These are phyloP conservation scores for Metacarcinus magister DNA, from an alignment of 2,888 invertebrate genomes.

Conservation along the genomic window DNA sequence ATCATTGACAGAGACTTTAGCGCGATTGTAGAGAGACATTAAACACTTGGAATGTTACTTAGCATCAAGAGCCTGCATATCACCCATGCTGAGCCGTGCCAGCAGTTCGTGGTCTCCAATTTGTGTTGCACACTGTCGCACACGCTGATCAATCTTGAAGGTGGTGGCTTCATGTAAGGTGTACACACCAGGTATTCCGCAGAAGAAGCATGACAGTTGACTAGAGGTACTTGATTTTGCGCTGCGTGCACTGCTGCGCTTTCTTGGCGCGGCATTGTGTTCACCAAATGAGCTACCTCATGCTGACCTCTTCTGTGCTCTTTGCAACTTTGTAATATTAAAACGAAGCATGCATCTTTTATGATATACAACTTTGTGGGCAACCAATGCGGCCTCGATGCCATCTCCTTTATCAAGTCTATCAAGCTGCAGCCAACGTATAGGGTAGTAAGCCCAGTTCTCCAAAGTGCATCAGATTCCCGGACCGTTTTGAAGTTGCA, in stretches of 20 bases:
- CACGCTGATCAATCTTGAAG: slow-evolving; percentile 50
- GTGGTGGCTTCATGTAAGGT: slow-evolving; percentile 44
- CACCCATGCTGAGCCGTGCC: slow-evolving; percentile 60
- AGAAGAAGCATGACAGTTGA: slow-evolving; percentile 44
- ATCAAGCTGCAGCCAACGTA: not conserved
- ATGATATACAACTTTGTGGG: slow-evolving; percentile 38
- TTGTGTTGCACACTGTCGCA: slow-evolving; percentile 57
- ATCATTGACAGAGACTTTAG: slow-evolving; percentile 1
- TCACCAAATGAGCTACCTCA: slow-evolving; percentile 50
- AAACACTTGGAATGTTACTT: slow-evolving; percentile 42
- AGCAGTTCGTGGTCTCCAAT: slow-evolving; percentile 51
- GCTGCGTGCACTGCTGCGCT: not conserved
- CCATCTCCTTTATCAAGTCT: slow-evolving; percentile 56
- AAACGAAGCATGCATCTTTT: slow-evolving; percentile 44
- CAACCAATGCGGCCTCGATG: slow-evolving; percentile 31
- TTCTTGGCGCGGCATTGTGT: not conserved
- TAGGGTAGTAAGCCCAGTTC: not conserved
- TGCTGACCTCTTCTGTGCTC: slow-evolving; percentile 28
- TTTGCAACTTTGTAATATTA: slow-evolving; percentile 5
- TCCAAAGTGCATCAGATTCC: slow-evolving; percentile 33
- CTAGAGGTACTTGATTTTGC: slow-evolving; percentile 52
- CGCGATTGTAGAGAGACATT: slow-evolving; percentile 35
- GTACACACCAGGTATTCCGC: not conserved
- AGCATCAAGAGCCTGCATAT: slow-evolving; percentile 50
- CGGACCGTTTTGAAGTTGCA: not conserved